These are phyloP conservation scores for Nephrotoma appendiculata DNA, from an alignment of 2,888 invertebrate genomes.

Conservation along the genomic window DNA sequence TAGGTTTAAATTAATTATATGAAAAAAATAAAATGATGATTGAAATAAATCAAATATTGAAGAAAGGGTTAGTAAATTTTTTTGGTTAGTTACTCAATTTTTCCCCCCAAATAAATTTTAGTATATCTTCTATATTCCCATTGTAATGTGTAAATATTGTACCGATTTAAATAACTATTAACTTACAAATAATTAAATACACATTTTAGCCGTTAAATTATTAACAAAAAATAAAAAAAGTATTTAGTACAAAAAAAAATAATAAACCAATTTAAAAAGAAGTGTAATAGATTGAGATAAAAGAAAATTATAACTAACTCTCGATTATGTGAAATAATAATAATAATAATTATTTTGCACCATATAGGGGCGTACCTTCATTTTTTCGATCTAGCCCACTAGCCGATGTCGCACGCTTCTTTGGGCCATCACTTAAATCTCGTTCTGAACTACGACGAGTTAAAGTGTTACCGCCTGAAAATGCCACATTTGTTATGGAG, in stretches of 20 bases:
- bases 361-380: conserved; percentile 38
- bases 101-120: neutral
- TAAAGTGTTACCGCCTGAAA: conserved; percentile 57
- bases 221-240: neutral
- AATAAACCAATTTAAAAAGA: neutral
- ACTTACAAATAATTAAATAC: neutral
- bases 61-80: neutral
- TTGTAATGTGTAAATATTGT: neutral
- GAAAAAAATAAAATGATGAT: neutral
- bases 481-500: conserved; percentile 80
- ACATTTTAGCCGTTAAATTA: neutral
- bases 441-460: conserved; percentile 76
- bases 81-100: neutral
- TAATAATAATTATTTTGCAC: neutral
- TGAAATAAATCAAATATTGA: neutral
- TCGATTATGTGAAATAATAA: neutral
- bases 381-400: conserved; percentile 52
- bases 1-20: neutral
- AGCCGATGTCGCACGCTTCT: conserved; percentile 63
- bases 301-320: neutral
- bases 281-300: neutral
- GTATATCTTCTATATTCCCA: neutral
- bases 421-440: conserved; percentile 52
- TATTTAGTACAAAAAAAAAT: neutral
- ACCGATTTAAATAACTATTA: neutral